These are phyloP conservation scores for Nymphalis c-album DNA, from an alignment of 2,888 invertebrate genomes.

Conservation along the genomic window DNA sequence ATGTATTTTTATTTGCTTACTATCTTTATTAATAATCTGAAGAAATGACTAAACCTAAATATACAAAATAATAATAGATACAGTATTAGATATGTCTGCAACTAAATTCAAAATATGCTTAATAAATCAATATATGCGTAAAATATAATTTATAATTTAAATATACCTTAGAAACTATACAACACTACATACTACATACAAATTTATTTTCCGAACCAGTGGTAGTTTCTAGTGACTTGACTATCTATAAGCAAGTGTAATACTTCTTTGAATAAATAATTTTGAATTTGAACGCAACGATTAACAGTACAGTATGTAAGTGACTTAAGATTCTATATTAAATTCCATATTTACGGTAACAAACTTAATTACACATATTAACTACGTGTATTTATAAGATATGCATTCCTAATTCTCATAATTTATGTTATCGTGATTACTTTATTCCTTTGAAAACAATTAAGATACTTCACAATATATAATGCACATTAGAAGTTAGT, in stretches of 20 bases:
- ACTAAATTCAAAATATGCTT: too few relatives aligned
- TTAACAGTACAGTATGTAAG: background rate
- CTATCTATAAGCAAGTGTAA: too few relatives aligned
- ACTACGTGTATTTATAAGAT: background rate
- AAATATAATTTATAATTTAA: background rate
- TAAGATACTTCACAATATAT: background rate
- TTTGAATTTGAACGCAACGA: too few relatives aligned
- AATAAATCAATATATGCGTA: background rate
- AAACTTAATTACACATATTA: constrained; percentile 1
- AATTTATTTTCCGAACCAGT: too few relatives aligned
- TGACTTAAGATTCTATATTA: background rate
- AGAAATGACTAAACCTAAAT: background rate
- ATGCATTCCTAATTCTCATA: background rate
- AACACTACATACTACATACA: too few relatives aligned
- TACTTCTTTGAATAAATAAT: too few relatives aligned
- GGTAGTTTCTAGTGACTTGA: too few relatives aligned
- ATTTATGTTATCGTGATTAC: background rate
- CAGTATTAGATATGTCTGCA: background rate
- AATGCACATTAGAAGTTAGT: background rate
- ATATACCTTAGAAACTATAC: too few relatives aligned
- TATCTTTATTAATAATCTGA: background rate
- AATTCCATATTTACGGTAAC: background rate
- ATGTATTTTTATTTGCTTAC: background rate
- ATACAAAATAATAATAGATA: too few relatives aligned
- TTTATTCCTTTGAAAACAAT: background rate